A percentile compares a stretch with the other conserved stretches of the same genome.
These are phyloP conservation scores for Larimichthys polyactis DNA, from an alignment of 2,113 vertebrate species.

Conservation along the genomic window DNA sequence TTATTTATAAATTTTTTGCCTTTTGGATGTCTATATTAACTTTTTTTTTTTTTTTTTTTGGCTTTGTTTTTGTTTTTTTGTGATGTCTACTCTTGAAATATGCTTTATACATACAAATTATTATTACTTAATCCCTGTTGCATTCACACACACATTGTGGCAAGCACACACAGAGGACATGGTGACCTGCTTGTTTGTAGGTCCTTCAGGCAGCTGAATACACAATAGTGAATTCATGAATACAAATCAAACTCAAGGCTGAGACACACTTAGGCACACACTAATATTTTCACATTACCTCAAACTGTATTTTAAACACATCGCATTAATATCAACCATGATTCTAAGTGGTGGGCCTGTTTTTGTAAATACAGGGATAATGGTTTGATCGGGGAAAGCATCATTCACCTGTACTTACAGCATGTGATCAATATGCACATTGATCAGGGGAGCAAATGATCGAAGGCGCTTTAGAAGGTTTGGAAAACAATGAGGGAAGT, in stretches of 20 bases:
- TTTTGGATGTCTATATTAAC: too few relatives aligned
- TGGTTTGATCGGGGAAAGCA: background rate
- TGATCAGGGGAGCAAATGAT: conserved; percentile 20
- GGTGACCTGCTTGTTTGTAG: conserved; percentile 69
- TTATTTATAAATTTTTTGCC: too few relatives aligned
- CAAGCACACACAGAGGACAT: conserved; percentile 57
- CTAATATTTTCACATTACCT: conserved; percentile 53
- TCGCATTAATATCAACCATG: conserved; percentile 29
- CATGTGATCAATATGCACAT: background rate
- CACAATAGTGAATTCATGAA: conserved; percentile 73
- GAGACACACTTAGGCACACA: conserved; percentile 28
- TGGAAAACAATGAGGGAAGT: background rate
- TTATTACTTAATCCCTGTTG: conserved; percentile 6
- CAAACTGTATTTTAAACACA: conserved; percentile 40
- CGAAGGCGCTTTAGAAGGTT: background rate
- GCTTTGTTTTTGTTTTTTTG: too few relatives aligned
- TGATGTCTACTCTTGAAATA: too few relatives aligned
- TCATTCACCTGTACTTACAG: background rate
- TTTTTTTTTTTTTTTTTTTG: too few relatives aligned
- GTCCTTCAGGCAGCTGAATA: conserved; percentile 68
- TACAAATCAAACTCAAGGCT: conserved; percentile 61
- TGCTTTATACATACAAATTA: too few relatives aligned
- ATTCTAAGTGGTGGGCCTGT: conserved; percentile 3
- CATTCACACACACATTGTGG: conserved; percentile 11
- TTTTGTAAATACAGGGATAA: background rate